Evolutionary conservation across 1,140 invertebrate genomes (phyloP), one percentile per base, ranked within the genome.

Genomic region (Nasonia longicornis): DNA sequence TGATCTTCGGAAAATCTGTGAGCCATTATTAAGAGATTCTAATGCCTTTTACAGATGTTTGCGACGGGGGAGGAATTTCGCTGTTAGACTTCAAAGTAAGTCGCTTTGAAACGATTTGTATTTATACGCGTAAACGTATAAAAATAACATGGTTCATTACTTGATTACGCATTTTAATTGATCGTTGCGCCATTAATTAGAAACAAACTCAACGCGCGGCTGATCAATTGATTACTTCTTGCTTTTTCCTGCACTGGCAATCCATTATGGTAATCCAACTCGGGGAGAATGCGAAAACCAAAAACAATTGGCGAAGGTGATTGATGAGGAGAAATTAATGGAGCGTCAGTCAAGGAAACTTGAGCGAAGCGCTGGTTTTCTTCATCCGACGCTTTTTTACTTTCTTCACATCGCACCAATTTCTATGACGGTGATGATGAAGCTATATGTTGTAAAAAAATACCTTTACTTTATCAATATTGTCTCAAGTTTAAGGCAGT

Each of bases 311-410:
- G 35, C 74, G 22, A 66, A 66, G 64, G 81, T 86, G 84, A 86
- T 86, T 85, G 84, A 86, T 83, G 85, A 84, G 66, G 48, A 38
- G 35, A 71, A 84, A 84, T 82, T 85, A 85, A 86, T 84, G 84
- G 80, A 74, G 26, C 79, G 83, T 80, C 79, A 84, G 52, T 38
- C 63, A 64, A 58, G 29, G 72, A 72, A 42, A 72, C 70, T 12
- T n/a, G n/a, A n/a, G 16, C 35, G 6, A 4, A 74, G 14, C 26
- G 26, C n/a, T 31, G 26, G 29, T 74, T 74, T 63, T 45, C 3
- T 52, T 29, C 48, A n/a, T n/a, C 16, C 52, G 52, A 1, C 20
- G 52, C 52, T n/a, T 58, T 14, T 58, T 58, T 3, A n/a, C 52
- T 58, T 58, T 20, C 52, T 16, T 1, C 16, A n/a, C 20, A n/a